A percentile compares a stretch with the other conserved stretches of the same genome.
Evolutionary conservation across 1,140 invertebrate genomes (phyloP).

Genomic region (Heliothis subflexa): DNA sequence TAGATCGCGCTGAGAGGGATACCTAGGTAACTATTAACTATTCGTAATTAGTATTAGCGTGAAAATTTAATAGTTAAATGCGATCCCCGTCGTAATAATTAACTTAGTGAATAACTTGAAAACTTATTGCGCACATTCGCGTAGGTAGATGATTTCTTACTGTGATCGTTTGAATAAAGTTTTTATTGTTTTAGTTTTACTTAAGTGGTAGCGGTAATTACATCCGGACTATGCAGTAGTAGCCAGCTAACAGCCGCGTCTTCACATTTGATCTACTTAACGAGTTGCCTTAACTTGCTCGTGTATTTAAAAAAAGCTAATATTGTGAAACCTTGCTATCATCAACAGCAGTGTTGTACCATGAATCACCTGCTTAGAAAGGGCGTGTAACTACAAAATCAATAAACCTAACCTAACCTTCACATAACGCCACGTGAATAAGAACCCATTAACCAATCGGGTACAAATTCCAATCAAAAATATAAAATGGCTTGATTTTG

Average conservation of each 20-base stretch:
- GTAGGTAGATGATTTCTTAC: constrained; percentile 83
- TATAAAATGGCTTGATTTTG: too few relatives aligned
- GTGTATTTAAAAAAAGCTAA: constrained; percentile 22
- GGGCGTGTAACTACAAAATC: neutral
- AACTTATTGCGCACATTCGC: constrained; percentile 82
- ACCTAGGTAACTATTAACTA: constrained; percentile 42
- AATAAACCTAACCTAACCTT: neutral
- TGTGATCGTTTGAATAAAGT: constrained; percentile 80
- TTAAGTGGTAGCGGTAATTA: constrained; percentile 46
- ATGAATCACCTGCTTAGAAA: neutral
- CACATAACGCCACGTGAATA: neutral
- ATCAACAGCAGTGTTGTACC: neutral
- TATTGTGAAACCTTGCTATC: neutral
- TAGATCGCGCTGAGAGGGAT: constrained; percentile 18
- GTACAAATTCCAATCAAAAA: too few relatives aligned
- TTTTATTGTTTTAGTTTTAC: constrained; percentile 58
- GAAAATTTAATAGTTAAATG: constrained; percentile 46
- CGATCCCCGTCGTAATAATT: constrained; percentile 56
- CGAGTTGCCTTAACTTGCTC: constrained; percentile 16
- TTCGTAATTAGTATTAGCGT: constrained; percentile 46
- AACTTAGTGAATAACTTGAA: constrained; percentile 62
- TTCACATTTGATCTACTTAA: neutral
- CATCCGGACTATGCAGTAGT: constrained; percentile 26
- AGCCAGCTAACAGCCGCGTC: constrained; percentile 1
- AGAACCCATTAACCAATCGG: too few relatives aligned